Conservation (phyloP, 1,140 invertebrate genomes). For the Papilio xuthus region DNA sequence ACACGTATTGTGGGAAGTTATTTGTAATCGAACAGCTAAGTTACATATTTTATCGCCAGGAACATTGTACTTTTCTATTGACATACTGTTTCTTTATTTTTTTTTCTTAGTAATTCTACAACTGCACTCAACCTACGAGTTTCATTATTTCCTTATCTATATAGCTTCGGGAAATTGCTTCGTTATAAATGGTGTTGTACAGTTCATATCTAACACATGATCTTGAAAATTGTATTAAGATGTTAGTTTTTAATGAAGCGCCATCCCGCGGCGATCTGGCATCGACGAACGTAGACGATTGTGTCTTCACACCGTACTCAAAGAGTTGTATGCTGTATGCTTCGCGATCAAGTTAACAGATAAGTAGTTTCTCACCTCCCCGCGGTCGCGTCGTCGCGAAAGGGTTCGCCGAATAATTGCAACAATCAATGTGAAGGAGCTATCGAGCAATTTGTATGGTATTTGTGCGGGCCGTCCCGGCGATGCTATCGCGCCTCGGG, state of each 20-base stretch:
- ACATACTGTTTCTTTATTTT: background rate
- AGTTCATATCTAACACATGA: background rate
- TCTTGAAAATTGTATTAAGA: background rate
- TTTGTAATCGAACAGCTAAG: constrained; percentile 43
- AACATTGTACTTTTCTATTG: background rate
- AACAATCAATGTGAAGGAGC: constrained; percentile 79
- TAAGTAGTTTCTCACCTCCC: constrained; percentile 79
- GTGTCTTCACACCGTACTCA: constrained; percentile 71
- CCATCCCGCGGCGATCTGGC: constrained; percentile 65
- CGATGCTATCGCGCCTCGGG: constrained; percentile 75
- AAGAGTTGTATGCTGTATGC: constrained; percentile 64
- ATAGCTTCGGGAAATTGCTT: background rate
- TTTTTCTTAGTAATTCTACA: background rate
- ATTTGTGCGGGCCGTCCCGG: constrained; percentile 79
- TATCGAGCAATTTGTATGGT: constrained; percentile 80
- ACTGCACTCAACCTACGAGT: background rate
- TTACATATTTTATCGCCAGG: background rate
- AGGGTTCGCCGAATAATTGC: constrained; percentile 79
- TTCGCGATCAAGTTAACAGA: constrained; percentile 65
- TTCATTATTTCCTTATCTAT: background rate
- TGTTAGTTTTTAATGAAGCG: constrained; percentile 44
- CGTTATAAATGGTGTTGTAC: background rate
- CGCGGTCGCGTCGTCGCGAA: constrained; percentile 67
- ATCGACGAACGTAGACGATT: constrained; percentile 49
- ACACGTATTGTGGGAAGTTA: constrained; percentile 71